phyloP scores from a whole-genome alignment of 2,888 invertebrate genomes.

The Mythimna vitellina region DNA sequence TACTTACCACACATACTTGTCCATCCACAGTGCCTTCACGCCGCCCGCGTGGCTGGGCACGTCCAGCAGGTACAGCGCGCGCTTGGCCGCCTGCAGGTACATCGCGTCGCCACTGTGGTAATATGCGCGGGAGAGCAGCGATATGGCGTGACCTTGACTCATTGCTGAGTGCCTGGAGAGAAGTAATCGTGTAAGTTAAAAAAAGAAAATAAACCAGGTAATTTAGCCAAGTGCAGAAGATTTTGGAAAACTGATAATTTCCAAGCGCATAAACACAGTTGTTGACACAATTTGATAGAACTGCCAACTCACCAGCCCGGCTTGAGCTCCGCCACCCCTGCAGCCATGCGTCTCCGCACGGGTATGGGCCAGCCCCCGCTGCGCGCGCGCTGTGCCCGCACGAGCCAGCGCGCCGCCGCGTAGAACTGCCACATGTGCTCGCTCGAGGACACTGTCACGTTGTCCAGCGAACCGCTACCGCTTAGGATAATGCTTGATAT shows the following conservation, averaged over 20 bases:
- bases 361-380: conserved; percentile 98
- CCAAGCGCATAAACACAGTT: too few relatives aligned
- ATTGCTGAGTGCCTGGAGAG: conserved; percentile 97
- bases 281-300: conserved; percentile 90
- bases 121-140: conserved; percentile 97
- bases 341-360: conserved; percentile 94
- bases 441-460: conserved; percentile 94
- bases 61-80: conserved; percentile 95
- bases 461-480: conserved; percentile 94
- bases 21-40: conserved; percentile 96
- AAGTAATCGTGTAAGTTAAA: background rate
- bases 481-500: conserved; percentile 92
- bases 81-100: conserved; percentile 95
- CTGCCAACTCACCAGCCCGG: conserved; percentile 96
- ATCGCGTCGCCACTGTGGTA: conserved; percentile 94
- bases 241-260: too few relatives aligned
- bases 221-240: too few relatives aligned
- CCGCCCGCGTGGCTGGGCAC: conserved; percentile 94
- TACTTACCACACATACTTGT: conserved; percentile 95
- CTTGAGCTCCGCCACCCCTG: conserved; percentile 94
- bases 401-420: conserved; percentile 98
- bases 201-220: too few relatives aligned
- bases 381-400: conserved; percentile 94
- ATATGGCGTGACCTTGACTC: conserved; percentile 99
- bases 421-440: conserved; percentile 98